These are phyloP conservation scores for Nephrotoma flavescens DNA, from an alignment of 2,888 invertebrate species.

Conservation along the genomic window DNA sequence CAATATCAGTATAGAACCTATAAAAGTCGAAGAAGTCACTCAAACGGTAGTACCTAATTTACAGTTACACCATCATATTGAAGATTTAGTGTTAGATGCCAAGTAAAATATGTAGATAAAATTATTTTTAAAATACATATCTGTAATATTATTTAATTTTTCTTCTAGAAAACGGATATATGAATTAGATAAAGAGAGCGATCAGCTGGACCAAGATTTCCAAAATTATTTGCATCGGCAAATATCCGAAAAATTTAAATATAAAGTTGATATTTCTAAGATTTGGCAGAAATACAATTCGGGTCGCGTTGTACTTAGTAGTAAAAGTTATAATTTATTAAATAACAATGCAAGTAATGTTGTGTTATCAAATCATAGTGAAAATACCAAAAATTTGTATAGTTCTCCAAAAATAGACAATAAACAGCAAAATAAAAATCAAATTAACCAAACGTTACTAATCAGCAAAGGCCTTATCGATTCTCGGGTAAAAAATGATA, in stretches of 20 bases:
- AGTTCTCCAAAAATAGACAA: background rate
- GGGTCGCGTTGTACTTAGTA: background rate
- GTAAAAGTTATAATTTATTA: background rate
- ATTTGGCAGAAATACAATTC: background rate
- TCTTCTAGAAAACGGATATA: slow-evolving; percentile 16
- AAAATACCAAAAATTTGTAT: background rate
- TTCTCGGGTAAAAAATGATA: too few species aligned
- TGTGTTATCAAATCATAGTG: background rate
- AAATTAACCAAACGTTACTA: background rate
- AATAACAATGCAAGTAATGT: background rate
- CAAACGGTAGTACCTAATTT: background rate
- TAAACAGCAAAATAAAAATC: background rate
- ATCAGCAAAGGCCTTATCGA: too few species aligned
- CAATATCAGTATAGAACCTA: background rate
- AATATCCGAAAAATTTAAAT: slow-evolving; percentile 13
- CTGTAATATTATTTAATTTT: background rate
- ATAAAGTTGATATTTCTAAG: background rate
- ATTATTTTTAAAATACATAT: background rate
- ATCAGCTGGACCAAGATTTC: slow-evolving; percentile 25
- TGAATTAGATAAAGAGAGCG: slow-evolving; percentile 27
- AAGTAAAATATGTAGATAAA: slow-evolving; percentile 14
- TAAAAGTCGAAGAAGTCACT: background rate
- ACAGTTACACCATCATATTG: background rate
- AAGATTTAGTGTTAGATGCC: slow-evolving; percentile 15
- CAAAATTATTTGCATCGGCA: slow-evolving; percentile 22